Evolutionary conservation across 2,888 invertebrate species (phyloP).

Genomic region (Eristalis tenax): DNA sequence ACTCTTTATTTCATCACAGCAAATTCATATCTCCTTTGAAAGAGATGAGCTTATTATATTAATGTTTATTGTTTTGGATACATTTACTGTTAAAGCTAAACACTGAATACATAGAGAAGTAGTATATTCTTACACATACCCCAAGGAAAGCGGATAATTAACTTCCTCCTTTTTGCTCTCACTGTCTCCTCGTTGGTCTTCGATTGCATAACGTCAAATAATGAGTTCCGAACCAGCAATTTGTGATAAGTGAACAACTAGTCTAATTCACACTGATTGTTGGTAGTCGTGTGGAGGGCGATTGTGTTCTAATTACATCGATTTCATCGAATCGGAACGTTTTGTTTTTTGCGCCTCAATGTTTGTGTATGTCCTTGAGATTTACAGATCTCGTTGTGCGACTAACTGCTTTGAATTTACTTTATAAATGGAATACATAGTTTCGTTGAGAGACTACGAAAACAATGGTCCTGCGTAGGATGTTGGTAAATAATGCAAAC

Average conservation of each 20-base stretch:
- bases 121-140: slow-evolving; percentile 7
- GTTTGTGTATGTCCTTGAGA: neutral
- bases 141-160: neutral
- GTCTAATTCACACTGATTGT: neutral
- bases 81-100: slow-evolving; percentile 48
- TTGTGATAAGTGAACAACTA: neutral
- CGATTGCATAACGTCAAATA: neutral
- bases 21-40: slow-evolving; percentile 75
- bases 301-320: neutral
- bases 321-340: neutral
- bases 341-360: neutral
- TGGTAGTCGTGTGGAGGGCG: neutral
- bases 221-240: neutral
- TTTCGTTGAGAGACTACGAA: too few relatives aligned
- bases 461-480: too few relatives aligned
- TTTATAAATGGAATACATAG: too few relatives aligned
- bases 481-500: too few relatives aligned
- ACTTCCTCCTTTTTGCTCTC: neutral
- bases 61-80: slow-evolving; percentile 54
- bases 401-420: neutral
- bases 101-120: slow-evolving; percentile 58
- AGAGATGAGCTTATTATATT: slow-evolving; percentile 72
- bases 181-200: neutral
- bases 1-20: slow-evolving; percentile 75
- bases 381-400: neutral